Percentiles rank a stretch among this genome's conserved stretches.
Conservation (phyloP, 2,888 invertebrate species). For the Unio delphinus region DNA sequence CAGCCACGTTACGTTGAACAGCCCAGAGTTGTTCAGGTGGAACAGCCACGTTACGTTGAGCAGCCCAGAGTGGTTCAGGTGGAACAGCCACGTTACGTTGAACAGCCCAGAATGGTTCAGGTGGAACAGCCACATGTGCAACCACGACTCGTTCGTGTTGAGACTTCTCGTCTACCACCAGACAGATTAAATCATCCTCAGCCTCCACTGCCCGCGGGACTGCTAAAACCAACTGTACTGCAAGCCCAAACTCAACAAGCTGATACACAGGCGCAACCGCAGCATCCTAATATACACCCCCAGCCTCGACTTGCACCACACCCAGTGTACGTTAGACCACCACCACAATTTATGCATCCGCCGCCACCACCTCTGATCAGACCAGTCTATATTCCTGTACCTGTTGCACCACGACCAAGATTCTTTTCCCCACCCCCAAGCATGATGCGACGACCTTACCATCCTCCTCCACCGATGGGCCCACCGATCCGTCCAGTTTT, state of each 20-base stretch:
- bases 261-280: slow-evolving; percentile 8
- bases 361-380: slow-evolving; percentile 18
- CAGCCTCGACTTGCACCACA: slow-evolving; percentile 9
- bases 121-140: slow-evolving; percentile 3
- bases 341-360: slow-evolving; percentile 7
- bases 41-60: slow-evolving; percentile 5
- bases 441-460: slow-evolving; percentile 31
- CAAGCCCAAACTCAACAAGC: slow-evolving; percentile 10
- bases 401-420: slow-evolving; percentile 32
- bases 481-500: slow-evolving; percentile 22
- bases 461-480: slow-evolving; percentile 20
- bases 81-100: slow-evolving; percentile 3
- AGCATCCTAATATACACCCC: slow-evolving; percentile 12
- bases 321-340: slow-evolving; percentile 8
- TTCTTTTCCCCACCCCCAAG: slow-evolving; percentile 60
- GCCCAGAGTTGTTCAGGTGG: background rate
- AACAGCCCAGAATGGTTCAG: background rate
- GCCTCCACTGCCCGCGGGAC: slow-evolving; percentile 14
- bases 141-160: slow-evolving; percentile 6
- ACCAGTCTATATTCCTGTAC: no score
- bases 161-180: slow-evolving; percentile 2
- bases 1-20: slow-evolving; percentile 4
- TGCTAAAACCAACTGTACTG: slow-evolving; percentile 9
- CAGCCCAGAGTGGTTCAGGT: background rate
- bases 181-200: slow-evolving; percentile 6